Evolutionary conservation across 2,797 vertebrate genomes (phyloP), one percentile per base, ranked within the genome.

Genomic region (Mallotus villosus): DNA sequence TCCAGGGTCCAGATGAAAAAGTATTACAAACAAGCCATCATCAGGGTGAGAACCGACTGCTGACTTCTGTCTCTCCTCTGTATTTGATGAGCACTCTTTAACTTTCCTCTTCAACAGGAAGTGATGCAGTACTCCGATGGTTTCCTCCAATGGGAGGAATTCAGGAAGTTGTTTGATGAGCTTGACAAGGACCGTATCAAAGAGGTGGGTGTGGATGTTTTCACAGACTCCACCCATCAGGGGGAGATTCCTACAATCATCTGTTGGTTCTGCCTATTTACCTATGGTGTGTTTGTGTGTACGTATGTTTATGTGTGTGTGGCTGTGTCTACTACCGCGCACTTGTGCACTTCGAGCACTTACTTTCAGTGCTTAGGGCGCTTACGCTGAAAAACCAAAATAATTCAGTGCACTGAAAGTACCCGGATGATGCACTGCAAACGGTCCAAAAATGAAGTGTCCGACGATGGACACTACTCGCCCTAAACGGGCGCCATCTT

Each of bases 121-220:
- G 90, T 82, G 11, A 86, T 34, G 51, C 86, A 81, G 63, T 85
- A 78, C 3, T 66, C 85, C 1, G 86, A 82, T 0, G 89, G 92
- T 68, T 83, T 63, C 11, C 86, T 99, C 72, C 87, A 93, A 0
- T 87, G 88, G 0, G 87, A 90, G 0, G 91, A 93, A 72, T 99
- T 99, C 82, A 93, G 92, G 86, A 93, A 82, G 59, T 88, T 98
- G 69, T 98, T 97, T 75, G 92, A 95, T 14, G 94, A 97, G 61
- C 90, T 99, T 4, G 97, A 98, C 83, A 97, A 93, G 82, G 94
- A 95, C 41, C 80, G 85, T 2, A 84, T 97, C 62, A 95, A 91
- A 78, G 94, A 97, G 95, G 97, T 99, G 74, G 9, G 65, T 14
- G 21, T 29, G 4, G 29, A 14, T 5, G 14, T 32, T 6, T 29